Percentiles rank a stretch among this genome's conserved stretches.
Evolutionary conservation across 2,113 vertebrate genomes (phyloP).

Genomic region (Arenaria interpres): DNA sequence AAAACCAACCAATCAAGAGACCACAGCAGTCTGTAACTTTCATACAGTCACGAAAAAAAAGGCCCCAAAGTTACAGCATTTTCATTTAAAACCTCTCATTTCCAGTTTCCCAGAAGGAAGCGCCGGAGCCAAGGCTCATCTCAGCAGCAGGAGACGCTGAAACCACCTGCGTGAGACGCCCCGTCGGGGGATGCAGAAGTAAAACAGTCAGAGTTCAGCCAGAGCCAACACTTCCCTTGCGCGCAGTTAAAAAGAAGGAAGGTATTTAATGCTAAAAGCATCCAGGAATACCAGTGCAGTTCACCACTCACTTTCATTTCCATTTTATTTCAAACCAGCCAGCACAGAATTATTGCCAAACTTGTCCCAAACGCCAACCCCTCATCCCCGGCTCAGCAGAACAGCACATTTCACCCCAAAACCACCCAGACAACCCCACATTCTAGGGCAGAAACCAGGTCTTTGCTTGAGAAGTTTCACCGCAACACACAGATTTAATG

Average conservation of each 20-base stretch:
- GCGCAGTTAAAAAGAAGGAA: background rate
- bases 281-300: background rate
- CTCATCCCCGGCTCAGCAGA: background rate
- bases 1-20: background rate
- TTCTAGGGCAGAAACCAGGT: accelerated
- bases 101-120: background rate
- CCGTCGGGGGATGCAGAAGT: background rate
- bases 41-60: background rate
- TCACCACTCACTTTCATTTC: background rate
- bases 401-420: background rate
- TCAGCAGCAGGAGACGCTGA: background rate
- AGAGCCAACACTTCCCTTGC: background rate
- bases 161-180: too few relatives aligned
- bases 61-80: background rate
- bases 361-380: background rate
- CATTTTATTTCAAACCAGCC: background rate
- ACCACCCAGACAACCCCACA: accelerated
- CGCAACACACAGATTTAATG: background rate
- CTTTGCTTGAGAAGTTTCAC: background rate
- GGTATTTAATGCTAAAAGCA: background rate
- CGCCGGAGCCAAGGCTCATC: background rate
- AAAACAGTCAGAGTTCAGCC: background rate
- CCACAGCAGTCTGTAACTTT: background rate
- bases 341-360: background rate
- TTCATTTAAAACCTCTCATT: background rate